Conservation (phyloP, 2,888 invertebrate genomes). For the Lumbricus terrestris region DNA sequence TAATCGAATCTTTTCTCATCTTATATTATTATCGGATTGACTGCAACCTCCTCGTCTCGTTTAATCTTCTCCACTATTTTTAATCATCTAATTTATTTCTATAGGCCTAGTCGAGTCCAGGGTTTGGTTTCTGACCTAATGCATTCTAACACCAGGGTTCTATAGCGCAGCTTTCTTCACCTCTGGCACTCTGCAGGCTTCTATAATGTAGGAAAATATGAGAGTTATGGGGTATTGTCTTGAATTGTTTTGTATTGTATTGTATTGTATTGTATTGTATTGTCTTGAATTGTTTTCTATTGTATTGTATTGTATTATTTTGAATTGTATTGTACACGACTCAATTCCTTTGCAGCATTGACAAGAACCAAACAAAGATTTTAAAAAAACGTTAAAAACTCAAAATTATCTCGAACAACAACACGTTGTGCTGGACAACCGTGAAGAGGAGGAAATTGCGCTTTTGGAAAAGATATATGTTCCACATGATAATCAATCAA, state of each 20-base stretch:
- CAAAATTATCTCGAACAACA: not conserved
- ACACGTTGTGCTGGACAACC: not conserved
- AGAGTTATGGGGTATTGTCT: too few relatives aligned
- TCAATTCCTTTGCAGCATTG: too few relatives aligned
- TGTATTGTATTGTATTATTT: too few relatives aligned
- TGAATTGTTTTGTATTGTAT: too few relatives aligned
- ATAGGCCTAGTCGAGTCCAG: too few relatives aligned
- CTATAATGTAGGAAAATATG: not conserved
- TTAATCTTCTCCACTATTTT: not conserved
- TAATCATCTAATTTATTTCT: not conserved
- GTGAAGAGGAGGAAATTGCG: not conserved
- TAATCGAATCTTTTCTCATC: not conserved
- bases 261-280: too few relatives aligned
- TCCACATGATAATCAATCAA: conserved; percentile 3
- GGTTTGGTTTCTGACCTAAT: not conserved
- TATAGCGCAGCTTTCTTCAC: not conserved
- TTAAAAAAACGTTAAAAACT: not conserved
- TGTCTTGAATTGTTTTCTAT: too few relatives aligned
- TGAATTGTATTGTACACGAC: too few relatives aligned
- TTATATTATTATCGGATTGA: not conserved
- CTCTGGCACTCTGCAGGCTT: too few relatives aligned
- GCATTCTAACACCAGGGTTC: not conserved
- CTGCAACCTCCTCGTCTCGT: not conserved
- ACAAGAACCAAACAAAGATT: not conserved
- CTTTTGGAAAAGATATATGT: not conserved